Base-by-base conservation (phyloP, 2,797 vertebrate genomes). In the Falco cherrug region DNA sequence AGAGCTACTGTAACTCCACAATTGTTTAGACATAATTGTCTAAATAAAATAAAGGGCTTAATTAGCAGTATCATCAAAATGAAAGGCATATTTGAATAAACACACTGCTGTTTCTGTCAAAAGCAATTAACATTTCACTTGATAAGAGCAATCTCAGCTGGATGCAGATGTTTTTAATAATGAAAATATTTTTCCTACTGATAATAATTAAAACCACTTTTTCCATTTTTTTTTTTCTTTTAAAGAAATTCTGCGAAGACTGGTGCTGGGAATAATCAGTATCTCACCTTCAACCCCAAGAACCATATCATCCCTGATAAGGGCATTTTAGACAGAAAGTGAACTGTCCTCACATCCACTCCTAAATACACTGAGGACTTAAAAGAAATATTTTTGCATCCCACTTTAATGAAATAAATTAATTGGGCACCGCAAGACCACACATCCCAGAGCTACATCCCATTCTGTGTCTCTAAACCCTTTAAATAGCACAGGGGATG, bases 111-210 rank as follows among this genome's bases (percentile, higher is more conserved):
- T 8, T 85, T 91, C 94, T 96, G 92, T 97, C 97, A 96, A 74
- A 92, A 89, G 87, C 86, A 95, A 95, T 97, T 97, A 96, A 70
- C 4, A 2, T 76, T 80, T 56, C 84, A 68, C 93, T 96, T 84
- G 97, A 95, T 97, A 97, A 96, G 94, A 88, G 93, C 92, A 88
- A 90, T 78, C 94, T 59, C 76, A 5, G 96, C 76, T 94, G 91
- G 70, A 74, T 77, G 74, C 97, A 98, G 77, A 96, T 98, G 98
- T 88, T 97, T 97, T 86, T 68, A 97, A 97, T 97, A 89, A 96
- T 41, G 89, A 75, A 91, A 92, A 85, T 80, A 85, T 90, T 97
- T 93, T 75, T 47, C 85, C 88, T 86, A 43, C 90, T 96, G 69
- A 68, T 63, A 91, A 93, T 93, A 97, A 97, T 96, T 95, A 95